Evolutionary conservation across 2,113 vertebrate genomes (phyloP).

Genomic region (Pimephales promelas): DNA sequence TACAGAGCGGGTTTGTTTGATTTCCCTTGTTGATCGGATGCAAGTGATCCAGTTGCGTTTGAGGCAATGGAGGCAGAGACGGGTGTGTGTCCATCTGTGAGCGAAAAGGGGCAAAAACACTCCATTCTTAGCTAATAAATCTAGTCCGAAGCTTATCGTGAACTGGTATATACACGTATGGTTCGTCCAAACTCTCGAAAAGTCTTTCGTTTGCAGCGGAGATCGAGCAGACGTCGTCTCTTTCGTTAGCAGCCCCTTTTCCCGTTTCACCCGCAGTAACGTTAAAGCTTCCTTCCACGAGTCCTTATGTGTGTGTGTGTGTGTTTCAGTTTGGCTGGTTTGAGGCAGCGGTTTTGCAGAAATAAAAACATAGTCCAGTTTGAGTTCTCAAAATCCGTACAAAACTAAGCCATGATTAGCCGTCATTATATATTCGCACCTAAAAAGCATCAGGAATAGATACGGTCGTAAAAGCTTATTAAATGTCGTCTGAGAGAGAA

Average conservation of each 20-base stretch:
- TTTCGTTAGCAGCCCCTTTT: slow-evolving; percentile 37
- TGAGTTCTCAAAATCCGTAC: slow-evolving; percentile 36
- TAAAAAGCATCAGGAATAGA: slow-evolving; percentile 47
- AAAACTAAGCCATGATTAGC: slow-evolving; percentile 50
- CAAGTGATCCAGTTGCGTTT: slow-evolving; percentile 43
- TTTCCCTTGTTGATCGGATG: slow-evolving; percentile 44
- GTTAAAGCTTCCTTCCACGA: slow-evolving; percentile 48
- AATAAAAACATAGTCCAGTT: slow-evolving; percentile 24
- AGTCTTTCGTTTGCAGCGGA: slow-evolving; percentile 9
- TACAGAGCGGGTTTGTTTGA: slow-evolving; percentile 9
- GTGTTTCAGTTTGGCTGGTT: slow-evolving; percentile 20
- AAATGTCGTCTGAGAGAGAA: slow-evolving; percentile 52
- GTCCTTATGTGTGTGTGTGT: slow-evolving; percentile 12
- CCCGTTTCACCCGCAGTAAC: slow-evolving; percentile 41
- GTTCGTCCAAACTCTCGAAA: background rate
- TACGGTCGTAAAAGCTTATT: slow-evolving; percentile 66
- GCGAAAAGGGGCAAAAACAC: slow-evolving; percentile 44
- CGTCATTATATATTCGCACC: slow-evolving; percentile 31
- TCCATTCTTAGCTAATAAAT: slow-evolving; percentile 28
- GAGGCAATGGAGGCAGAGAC: slow-evolving; percentile 74
- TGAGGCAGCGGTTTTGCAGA: slow-evolving; percentile 51
- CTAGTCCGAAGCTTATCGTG: slow-evolving; percentile 37
- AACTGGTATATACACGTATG: slow-evolving; percentile 45
- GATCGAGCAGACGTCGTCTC: background rate
- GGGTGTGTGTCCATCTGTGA: slow-evolving; percentile 62